Conservation (phyloP, 2,113 vertebrate genomes). For the Thryonomys swinderianus region DNA sequence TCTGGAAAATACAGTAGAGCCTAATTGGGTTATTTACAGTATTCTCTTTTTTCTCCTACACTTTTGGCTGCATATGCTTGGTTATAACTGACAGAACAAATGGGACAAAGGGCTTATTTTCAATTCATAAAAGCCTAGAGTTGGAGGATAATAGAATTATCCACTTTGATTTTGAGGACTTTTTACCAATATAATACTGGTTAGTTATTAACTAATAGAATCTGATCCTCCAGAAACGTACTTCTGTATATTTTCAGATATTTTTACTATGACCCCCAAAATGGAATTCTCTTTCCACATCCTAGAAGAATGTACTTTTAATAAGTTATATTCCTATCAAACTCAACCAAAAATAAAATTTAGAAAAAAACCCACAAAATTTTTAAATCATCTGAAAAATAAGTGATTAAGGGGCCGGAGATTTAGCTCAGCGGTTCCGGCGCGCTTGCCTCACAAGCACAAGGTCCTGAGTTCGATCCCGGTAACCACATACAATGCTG, state of each 20-base stretch:
- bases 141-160: background rate
- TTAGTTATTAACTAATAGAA: background rate
- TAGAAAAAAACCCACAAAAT: constrained; percentile 24
- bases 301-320: background rate
- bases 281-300: background rate
- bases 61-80: background rate
- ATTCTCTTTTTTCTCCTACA: rapidly evolving
- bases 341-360: background rate
- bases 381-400: background rate
- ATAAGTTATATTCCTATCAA: constrained; percentile 13
- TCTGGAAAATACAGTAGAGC: background rate
- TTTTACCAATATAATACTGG: background rate
- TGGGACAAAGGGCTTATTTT: background rate
- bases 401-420: too few relatives aligned
- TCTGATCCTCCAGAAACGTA: background rate
- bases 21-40: background rate
- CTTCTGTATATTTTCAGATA: background rate
- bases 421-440: too few relatives aligned
- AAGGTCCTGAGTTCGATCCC: too few relatives aligned
- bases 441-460: too few relatives aligned
- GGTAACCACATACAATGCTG: too few relatives aligned
- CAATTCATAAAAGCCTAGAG: background rate
- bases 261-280: background rate
- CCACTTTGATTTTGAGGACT: background rate
- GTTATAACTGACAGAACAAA: background rate